Conservation (phyloP, 2,888 invertebrate species). For the Gasteruption jaculator region DNA sequence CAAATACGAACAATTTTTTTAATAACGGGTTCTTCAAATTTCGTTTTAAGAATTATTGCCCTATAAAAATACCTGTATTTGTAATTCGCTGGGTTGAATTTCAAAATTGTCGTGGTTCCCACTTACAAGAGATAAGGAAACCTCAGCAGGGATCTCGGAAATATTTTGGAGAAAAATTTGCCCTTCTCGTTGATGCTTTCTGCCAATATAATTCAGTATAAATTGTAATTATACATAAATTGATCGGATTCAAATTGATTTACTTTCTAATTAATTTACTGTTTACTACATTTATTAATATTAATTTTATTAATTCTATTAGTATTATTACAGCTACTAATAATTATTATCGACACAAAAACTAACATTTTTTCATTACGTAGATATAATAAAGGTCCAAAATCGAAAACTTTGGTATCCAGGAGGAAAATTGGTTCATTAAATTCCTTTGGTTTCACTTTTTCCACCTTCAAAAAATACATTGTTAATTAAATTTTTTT, state of each 20-base stretch:
- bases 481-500: background rate
- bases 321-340: too few relatives aligned
- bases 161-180: slow-evolving; percentile 56
- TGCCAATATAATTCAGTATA: slow-evolving; percentile 42
- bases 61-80: slow-evolving; percentile 26
- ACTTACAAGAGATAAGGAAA: slow-evolving; percentile 52
- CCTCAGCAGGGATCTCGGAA: slow-evolving; percentile 54
- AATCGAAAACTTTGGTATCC: slow-evolving; percentile 35
- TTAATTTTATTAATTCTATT: too few relatives aligned
- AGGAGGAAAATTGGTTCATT: slow-evolving; percentile 33
- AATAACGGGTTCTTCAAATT: too few relatives aligned
- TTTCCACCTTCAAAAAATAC: slow-evolving; percentile 22
- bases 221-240: slow-evolving; percentile 3
- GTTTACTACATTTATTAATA: too few relatives aligned
- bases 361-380: slow-evolving; percentile 29
- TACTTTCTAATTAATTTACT: too few relatives aligned
- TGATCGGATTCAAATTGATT: background rate
- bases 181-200: slow-evolving; percentile 53
- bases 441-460: slow-evolving; percentile 21
- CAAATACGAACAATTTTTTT: too few relatives aligned
- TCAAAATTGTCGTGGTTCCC: slow-evolving; percentile 52
- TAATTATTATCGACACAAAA: slow-evolving; percentile 3
- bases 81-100: slow-evolving; percentile 45
- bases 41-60: background rate
- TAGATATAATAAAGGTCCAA: slow-evolving; percentile 32